Evolutionary conservation across 2,888 invertebrate species (phyloP).

Genomic region (Apomyelois bistriatella): DNA sequence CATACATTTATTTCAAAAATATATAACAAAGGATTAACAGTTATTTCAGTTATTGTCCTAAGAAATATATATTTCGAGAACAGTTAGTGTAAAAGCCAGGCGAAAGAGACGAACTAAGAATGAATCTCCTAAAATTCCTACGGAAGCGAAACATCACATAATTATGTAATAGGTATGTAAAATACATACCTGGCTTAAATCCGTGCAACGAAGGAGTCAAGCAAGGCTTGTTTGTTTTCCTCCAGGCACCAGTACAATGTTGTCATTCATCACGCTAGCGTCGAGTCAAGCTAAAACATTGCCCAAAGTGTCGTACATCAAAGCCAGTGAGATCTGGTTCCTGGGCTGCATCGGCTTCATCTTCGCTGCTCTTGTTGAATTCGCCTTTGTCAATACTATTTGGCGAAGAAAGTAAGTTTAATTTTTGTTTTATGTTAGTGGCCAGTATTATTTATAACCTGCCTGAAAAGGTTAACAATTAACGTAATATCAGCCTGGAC

Average conservation of each 20-base stretch:
- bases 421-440: not conserved
- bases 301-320: slow-evolving; percentile 94
- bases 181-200: not conserved
- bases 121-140: no score
- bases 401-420: slow-evolving; percentile 88
- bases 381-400: slow-evolving; percentile 93
- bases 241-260: slow-evolving; percentile 90
- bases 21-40: no score
- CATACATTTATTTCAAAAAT: no score
- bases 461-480: no score
- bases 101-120: no score
- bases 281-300: slow-evolving; percentile 91
- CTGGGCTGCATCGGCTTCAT: slow-evolving; percentile 91
- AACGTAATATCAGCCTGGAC: no score
- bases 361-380: slow-evolving; percentile 91
- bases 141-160: no score
- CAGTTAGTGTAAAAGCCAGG: no score
- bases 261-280: slow-evolving; percentile 92
- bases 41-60: no score
- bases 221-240: slow-evolving; percentile 27
- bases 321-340: slow-evolving; percentile 95
- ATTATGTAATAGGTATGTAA: no score
- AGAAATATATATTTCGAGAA: no score
- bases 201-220: not conserved
- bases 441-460: not conserved